Evolutionary conservation across 1,140 invertebrate genomes (phyloP).

Genomic region (Brachionus rotundiformis): DNA sequence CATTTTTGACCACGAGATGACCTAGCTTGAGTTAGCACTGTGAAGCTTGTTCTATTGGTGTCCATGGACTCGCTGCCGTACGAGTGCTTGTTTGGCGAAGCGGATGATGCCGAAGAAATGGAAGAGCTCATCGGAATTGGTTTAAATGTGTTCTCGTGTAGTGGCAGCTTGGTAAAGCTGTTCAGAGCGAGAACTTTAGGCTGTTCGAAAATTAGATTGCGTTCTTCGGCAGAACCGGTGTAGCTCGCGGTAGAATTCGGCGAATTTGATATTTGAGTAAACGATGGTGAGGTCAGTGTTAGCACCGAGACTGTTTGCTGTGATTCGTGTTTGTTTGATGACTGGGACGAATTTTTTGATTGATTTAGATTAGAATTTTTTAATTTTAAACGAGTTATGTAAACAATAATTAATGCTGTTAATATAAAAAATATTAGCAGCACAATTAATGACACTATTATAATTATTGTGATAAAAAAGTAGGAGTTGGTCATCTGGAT

Average conservation of each 20-base stretch:
- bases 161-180: slow-evolving; percentile 29
- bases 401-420: slow-evolving; percentile 15
- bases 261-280: not conserved
- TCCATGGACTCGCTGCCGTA: slow-evolving; percentile 5
- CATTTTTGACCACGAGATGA: not conserved
- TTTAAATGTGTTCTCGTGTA: slow-evolving; percentile 35
- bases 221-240: not conserved
- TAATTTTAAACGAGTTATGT: slow-evolving; percentile 19
- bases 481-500: not conserved
- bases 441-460: slow-evolving; percentile 13
- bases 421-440: slow-evolving; percentile 14
- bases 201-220: slow-evolving; percentile 16
- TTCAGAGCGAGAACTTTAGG: not conserved
- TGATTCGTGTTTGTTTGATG: slow-evolving; percentile 9
- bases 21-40: not conserved
- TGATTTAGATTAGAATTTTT: slow-evolving; percentile 14
- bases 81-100: slow-evolving; percentile 20
- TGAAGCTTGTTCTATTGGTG: not conserved
- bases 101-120: not conserved
- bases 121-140: not conserved
- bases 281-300: not conserved
- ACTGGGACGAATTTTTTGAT: slow-evolving; percentile 20
- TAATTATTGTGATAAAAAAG: not conserved
- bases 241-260: slow-evolving; percentile 23
- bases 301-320: slow-evolving; percentile 27